phyloP scores from a whole-genome alignment of 1,140 invertebrate species.

The Trichoplusia ni region DNA sequence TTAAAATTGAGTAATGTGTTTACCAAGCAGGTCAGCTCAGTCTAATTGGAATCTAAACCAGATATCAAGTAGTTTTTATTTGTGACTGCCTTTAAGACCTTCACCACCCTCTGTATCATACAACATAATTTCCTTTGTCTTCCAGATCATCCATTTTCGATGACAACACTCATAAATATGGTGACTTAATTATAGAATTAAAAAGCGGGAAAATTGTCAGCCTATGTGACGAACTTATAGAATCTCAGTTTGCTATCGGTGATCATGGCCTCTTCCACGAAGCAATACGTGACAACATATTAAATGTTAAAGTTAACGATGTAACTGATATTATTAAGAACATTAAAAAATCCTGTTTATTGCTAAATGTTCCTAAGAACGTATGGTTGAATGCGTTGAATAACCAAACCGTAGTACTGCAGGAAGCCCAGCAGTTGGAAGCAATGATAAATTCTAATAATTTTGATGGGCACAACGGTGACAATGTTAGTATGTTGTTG shows the following conservation, averaged over 20 bases:
- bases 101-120: too few species aligned
- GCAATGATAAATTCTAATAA: constrained; percentile 42
- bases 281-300: constrained; percentile 43
- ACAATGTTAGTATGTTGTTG: constrained; percentile 33
- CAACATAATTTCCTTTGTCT: constrained; percentile 19
- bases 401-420: constrained; percentile 49
- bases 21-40: too few species aligned
- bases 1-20: too few species aligned
- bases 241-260: constrained; percentile 46
- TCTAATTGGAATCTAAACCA: too few species aligned
- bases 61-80: too few species aligned
- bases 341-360: constrained; percentile 42
- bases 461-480: neutral
- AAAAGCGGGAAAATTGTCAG: constrained; percentile 40
- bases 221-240: constrained; percentile 47
- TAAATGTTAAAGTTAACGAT: constrained; percentile 48
- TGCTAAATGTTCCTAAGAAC: constrained; percentile 29
- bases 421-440: constrained; percentile 38
- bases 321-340: constrained; percentile 44
- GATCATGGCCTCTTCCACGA: constrained; percentile 50
- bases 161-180: constrained; percentile 70
- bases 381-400: constrained; percentile 42
- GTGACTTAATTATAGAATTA: constrained; percentile 54
- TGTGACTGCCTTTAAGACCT: too few species aligned
- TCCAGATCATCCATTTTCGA: constrained; percentile 68